phyloP scores from a whole-genome alignment of 2,797 vertebrate genomes.

The Enoplosus armatus region DNA sequence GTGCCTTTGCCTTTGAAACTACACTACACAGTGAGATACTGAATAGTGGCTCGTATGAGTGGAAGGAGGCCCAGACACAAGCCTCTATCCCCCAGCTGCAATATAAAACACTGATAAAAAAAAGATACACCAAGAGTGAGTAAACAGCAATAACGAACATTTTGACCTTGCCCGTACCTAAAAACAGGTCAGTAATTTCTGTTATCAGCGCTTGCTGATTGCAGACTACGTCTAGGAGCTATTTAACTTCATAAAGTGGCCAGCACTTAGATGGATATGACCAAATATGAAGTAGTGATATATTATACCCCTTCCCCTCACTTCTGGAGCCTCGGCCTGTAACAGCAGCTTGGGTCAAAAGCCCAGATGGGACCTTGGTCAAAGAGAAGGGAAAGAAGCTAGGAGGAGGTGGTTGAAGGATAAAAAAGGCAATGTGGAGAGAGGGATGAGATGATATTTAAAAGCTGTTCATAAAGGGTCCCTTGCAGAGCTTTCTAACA shows the following conservation, averaged over 20 bases:
- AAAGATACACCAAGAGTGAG: conserved; percentile 32
- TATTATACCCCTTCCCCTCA: no score
- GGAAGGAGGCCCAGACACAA: conserved; percentile 10
- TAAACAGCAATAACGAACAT: conserved; percentile 34
- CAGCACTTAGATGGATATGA: conserved; percentile 21
- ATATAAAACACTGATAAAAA: conserved; percentile 38
- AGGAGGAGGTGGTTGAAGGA: background rate
- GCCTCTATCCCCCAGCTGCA: conserved; percentile 12
- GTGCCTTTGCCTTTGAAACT: conserved; percentile 4
- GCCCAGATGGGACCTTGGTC: background rate
- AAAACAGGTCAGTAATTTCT: conserved; percentile 21
- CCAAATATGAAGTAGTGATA: conserved; percentile 47
- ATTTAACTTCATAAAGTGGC: conserved; percentile 41
- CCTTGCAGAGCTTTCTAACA: no score
- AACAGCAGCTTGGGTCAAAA: conserved; percentile 32
- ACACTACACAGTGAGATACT: conserved; percentile 5
- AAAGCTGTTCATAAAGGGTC: no score
- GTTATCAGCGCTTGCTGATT: conserved; percentile 50
- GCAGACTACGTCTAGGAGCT: conserved; percentile 21
- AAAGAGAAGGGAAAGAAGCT: conserved; percentile 1
- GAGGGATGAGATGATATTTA: background rate
- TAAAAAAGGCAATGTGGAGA: background rate
- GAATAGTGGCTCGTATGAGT: conserved; percentile 8
- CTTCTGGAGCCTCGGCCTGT: background rate
- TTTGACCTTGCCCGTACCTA: conserved; percentile 26